Base-by-base conservation (phyloP, 2,113 vertebrate genomes). In the Pyrgilauda ruficollis region DNA sequence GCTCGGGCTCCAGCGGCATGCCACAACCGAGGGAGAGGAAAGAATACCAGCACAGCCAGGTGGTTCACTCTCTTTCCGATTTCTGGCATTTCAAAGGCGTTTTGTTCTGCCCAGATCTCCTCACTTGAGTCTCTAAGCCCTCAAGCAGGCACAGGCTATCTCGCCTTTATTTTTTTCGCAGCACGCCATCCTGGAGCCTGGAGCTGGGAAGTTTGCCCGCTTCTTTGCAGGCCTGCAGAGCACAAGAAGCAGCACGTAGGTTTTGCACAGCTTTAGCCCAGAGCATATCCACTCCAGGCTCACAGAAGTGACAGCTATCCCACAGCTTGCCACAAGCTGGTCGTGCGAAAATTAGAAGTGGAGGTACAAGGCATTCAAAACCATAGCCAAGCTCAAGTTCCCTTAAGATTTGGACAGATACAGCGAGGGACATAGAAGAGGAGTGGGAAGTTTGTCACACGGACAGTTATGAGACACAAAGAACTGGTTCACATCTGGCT, bases 311-410 rank as follows among this genome's bases (percentile, higher is more conserved):
- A 26, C 9, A 44, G 43, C 35, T 35, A 3, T 27, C 35, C 43
- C 1, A 0, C 35, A 35, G 47, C 2, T n/a, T n/a, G 28, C 24
- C 64, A 53, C 73, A 62, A 44, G 46, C 46, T 46, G 17, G 11
- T 39, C 3, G 0, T 24, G 13, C 0, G 1, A 72, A 22, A 46
- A 55, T 27, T 41, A 46, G 35, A 75, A 5, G 8, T 43, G 21
- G 5, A 58, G 21, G 27, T 44, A 52, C 39, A 56, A 72, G 58
- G 15, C 15, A n/a, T 55, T 46, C 50, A 50, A 58, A 90, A 20
- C 2, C 30, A 43, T 11, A 59, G 43, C 15, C 26, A 39, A 85
- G 20, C 20, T 46, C 56, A 56, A 12, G 22, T 20, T 44, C 22
- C 46, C 26, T 43, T 39, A 78, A 47, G 72, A 43, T 26, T 13